Percentiles rank a stretch among this genome's conserved stretches.
Conservation (phyloP, 2,113 vertebrate genomes). For the Pholis gunnellus region DNA sequence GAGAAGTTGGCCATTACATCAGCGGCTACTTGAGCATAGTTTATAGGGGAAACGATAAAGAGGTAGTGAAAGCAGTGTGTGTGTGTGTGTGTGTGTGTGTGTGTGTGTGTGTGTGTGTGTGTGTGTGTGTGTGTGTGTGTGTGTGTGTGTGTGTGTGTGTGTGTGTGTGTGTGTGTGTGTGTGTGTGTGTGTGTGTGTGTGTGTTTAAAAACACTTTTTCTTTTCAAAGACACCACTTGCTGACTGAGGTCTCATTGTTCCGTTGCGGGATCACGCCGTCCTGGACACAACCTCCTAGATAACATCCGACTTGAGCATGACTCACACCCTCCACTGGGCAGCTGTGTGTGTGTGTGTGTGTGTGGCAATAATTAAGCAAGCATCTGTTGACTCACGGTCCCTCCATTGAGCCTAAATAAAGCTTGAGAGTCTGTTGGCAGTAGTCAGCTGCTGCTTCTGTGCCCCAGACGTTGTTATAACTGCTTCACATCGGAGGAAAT, state of each 20-base stretch:
- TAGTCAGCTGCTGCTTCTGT: conserved; percentile 49
- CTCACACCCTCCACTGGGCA: conserved; percentile 52
- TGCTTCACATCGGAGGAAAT: not conserved
- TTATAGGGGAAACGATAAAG: conserved; percentile 12
- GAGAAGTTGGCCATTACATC: conserved; percentile 7
- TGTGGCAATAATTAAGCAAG: conserved; percentile 60
- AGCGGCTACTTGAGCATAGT: not conserved
- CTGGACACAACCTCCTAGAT: conserved; percentile 40
- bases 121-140: too few species aligned
- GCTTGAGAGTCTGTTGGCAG: conserved; percentile 33
- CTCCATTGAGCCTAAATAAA: conserved; percentile 53
- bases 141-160: too few species aligned
- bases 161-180: too few species aligned
- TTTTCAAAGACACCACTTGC: conserved; percentile 3
- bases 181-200: too few species aligned
- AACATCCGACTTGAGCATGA: conserved; percentile 59
- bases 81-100: too few species aligned
- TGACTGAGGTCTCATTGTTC: conserved; percentile 46
- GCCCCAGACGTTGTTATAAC: not conserved
- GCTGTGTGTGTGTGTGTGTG: conserved; percentile 68
- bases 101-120: too few species aligned
- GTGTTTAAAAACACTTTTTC: too few species aligned
- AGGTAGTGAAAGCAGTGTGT: conserved; percentile 31
- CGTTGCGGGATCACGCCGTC: not conserved
- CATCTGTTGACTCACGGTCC: conserved; percentile 58